Base-by-base conservation (phyloP, 2,888 invertebrate species). In the Monopis laevigella region DNA sequence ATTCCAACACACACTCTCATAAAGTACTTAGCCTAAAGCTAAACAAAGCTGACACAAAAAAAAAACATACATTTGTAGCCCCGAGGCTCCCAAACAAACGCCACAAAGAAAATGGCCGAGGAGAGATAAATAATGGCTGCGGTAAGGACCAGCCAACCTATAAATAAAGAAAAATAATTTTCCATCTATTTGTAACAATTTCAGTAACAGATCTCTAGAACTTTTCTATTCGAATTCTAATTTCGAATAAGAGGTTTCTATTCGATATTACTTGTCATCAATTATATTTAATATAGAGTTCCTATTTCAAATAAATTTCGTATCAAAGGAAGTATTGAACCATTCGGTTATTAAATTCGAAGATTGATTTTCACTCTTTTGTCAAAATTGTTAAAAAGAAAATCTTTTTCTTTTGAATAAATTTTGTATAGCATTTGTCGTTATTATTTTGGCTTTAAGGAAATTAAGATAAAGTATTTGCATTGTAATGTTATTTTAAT, bases 11-110 rank as follows among this genome's bases (percentile, higher is more conserved):
- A n/a, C n/a, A n/a, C n/a, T n/a, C n/a, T n/a, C n/a, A n/a, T n/a
- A 32, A 32, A 62, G 58, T 59, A 53, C 50, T 52, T 49, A 46
- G 53, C 57, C 55, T 48, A 46, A 45, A 30, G 52, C 53, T 49
- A 47, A 52, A 47, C 48, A 49, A 49, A 51, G 54, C 54, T 28
- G 32, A 43, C 53, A 59, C 56, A 58, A 58, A 60, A 17, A n/a
- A n/a, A n/a, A 62, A 63, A 62, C 59, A 63, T 52, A 64, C 61
- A 62, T 66, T 64, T 64, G 55, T 63, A 52, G 7, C 55, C 57
- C 58, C 60, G 56, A 50, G 60, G 59, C 57, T 28, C 16, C 39
- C n/a, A 12, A 32, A 32, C 32, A 32, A 32, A 32, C 32, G 32
- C 16, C 13, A 32, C 32, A 32, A 32, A 32, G 32, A 17, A 32